Evolutionary conservation across 30 jellyfish, hydroid and myxozoan species (phyloP).

Genomic region (Rhopilema esculentum): DNA sequence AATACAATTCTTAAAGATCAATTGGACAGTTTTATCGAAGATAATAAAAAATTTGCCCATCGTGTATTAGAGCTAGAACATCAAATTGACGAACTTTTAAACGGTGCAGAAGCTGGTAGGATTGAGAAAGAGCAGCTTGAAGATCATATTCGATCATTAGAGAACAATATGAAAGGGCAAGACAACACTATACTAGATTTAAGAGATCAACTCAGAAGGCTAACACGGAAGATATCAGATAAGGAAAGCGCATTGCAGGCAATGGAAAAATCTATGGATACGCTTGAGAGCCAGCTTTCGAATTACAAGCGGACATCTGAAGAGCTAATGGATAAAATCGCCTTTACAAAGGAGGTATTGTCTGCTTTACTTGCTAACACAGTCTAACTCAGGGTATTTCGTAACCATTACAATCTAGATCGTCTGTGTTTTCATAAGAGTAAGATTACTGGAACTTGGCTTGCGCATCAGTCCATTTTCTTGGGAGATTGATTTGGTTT

Average conservation of each 20-base stretch:
- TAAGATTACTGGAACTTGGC: not conserved
- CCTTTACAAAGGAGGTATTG: conserved; percentile 54
- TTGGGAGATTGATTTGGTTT: no score
- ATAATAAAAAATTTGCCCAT: conserved; percentile 85
- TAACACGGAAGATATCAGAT: conserved; percentile 57
- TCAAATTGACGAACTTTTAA: conserved; percentile 66
- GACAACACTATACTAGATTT: conserved; percentile 15
- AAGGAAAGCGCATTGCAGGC: conserved; percentile 54
- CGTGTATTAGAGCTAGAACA: conserved; percentile 81
- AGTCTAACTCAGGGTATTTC: no score
- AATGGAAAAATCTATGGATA: conserved; percentile 47
- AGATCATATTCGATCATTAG: conserved; percentile 64
- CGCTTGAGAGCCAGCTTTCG: conserved; percentile 62
- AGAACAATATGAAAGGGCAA: conserved; percentile 54
- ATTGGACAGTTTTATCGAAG: conserved; percentile 77
- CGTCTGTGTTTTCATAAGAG: not conserved
- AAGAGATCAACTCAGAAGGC: conserved; percentile 20
- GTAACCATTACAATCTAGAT: not conserved
- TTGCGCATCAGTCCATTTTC: no score
- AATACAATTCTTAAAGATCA: conserved; percentile 68
- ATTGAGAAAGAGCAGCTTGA: conserved; percentile 58
- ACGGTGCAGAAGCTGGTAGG: conserved; percentile 60
- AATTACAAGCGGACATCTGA: conserved; percentile 48
- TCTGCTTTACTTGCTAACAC: not conserved
- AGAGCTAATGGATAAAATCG: conserved; percentile 67